These are phyloP conservation scores for Peromyscus attwateri DNA, from an alignment of 2,797 vertebrate species.

Conservation along the genomic window DNA sequence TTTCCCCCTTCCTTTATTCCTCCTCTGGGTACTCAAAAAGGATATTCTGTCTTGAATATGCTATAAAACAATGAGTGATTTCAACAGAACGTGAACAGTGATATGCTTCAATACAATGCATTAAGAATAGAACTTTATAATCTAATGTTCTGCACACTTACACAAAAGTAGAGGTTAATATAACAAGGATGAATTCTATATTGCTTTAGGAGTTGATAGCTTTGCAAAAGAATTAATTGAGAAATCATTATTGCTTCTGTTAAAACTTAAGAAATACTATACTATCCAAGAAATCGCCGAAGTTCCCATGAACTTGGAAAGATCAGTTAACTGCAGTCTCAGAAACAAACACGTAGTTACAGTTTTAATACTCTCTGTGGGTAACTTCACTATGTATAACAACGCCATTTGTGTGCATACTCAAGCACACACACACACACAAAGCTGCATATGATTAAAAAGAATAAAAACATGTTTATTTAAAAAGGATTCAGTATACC, in stretches of 20 bases:
- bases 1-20: neutral
- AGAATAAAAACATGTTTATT: neutral
- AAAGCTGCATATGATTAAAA: no score
- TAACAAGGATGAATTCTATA: neutral
- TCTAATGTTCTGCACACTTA: neutral
- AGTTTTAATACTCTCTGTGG: neutral
- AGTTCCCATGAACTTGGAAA: neutral
- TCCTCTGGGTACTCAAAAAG: neutral
- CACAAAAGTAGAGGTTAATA: neutral
- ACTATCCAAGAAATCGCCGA: neutral
- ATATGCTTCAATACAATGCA: neutral
- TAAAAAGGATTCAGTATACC: neutral
- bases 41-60: neutral
- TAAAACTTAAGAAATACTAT: neutral
- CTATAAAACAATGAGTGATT: neutral
- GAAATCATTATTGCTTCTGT: neutral
- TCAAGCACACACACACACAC: neutral
- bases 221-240: neutral
- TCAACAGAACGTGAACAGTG: neutral
- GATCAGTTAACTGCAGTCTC: neutral
- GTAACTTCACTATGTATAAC: neutral
- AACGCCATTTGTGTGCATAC: no score
- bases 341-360: neutral
- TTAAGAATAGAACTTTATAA: neutral
- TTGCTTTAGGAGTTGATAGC: neutral